Percentiles rank a stretch among this genome's conserved stretches.
These are phyloP conservation scores for Xiphydria camelus DNA, from an alignment of 2,888 invertebrate species.

Conservation along the genomic window DNA sequence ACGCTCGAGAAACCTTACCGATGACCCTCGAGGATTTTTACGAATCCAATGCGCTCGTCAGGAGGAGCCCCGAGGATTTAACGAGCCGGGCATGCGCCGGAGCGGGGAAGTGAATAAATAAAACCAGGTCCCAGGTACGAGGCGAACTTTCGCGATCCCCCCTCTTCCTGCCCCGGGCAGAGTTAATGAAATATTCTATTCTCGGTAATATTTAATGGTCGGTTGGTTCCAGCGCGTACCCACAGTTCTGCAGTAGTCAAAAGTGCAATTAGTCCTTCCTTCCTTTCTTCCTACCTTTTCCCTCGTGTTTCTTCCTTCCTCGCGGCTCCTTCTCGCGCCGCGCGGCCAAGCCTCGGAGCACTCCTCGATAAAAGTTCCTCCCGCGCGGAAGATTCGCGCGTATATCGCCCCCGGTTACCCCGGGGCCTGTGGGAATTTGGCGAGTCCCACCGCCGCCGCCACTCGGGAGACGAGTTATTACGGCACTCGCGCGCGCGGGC, in stretches of 20 bases:
- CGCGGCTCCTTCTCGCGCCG: constrained; percentile 8
- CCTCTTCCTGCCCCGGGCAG: too few relatives aligned
- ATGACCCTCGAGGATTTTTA: constrained; percentile 29
- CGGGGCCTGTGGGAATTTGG: constrained; percentile 3
- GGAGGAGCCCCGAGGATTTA: not conserved
- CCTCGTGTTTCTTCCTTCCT: constrained; percentile 5
- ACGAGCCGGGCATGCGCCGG: not conserved
- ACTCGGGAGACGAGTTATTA: constrained; percentile 23
- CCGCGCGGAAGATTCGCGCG: constrained; percentile 8
- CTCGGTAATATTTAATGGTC: constrained; percentile 28
- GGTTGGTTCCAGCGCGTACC: too few relatives aligned
- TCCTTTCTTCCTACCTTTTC: constrained; percentile 3
- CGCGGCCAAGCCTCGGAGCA: too few relatives aligned
- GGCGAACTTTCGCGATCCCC: constrained; percentile 2
- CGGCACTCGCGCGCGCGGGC: constrained; percentile 16
- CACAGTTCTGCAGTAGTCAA: constrained; percentile 23
- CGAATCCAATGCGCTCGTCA: not conserved
- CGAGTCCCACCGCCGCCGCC: constrained; percentile 8
- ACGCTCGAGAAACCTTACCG: too few relatives aligned
- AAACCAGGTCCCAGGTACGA: not conserved
- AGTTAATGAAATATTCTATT: constrained; percentile 33
- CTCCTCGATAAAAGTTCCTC: constrained; percentile 14
- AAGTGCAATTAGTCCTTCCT: constrained; percentile 32
- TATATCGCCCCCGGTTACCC: not conserved
- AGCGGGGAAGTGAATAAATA: constrained; percentile 1